Conservation (phyloP, 2,888 invertebrate species). For the Andricus quercusramuli region DNA sequence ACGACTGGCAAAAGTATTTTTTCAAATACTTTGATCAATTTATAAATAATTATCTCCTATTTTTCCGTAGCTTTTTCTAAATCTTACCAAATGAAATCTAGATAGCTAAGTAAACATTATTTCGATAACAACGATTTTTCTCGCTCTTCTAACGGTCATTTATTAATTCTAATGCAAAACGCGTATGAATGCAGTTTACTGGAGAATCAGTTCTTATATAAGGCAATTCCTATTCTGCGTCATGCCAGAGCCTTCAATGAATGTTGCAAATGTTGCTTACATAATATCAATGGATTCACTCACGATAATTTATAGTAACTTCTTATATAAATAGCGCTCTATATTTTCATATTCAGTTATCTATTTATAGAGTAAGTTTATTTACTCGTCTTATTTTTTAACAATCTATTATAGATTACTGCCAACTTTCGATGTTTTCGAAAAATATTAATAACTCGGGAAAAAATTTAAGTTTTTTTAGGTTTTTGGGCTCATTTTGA, state of each 20-base stretch:
- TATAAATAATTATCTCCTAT: too few relatives aligned
- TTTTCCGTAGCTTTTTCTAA: not conserved
- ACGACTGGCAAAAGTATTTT: too few relatives aligned
- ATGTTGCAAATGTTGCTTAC: not conserved
- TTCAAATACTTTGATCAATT: too few relatives aligned
- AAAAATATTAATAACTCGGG: too few relatives aligned
- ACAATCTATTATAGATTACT: too few relatives aligned
- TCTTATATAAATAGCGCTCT: not conserved
- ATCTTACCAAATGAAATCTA: not conserved
- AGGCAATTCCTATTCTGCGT: not conserved
- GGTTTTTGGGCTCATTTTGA: too few relatives aligned
- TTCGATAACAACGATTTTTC: not conserved
- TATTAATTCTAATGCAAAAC: not conserved
- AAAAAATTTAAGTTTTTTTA: too few relatives aligned
- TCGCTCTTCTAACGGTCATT: not conserved
- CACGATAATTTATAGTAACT: not conserved
- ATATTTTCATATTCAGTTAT: not conserved
- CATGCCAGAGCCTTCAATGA: not conserved
- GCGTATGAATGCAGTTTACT: not conserved
- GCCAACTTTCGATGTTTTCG: too few relatives aligned
- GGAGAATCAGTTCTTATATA: not conserved
- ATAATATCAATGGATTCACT: conserved; percentile 11
- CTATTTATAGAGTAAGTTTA: not conserved
- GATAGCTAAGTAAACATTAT: not conserved
- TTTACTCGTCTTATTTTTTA: not conserved